Conservation (phyloP, 2,113 vertebrate species). For the Protobothrops flavoviridis region DNA sequence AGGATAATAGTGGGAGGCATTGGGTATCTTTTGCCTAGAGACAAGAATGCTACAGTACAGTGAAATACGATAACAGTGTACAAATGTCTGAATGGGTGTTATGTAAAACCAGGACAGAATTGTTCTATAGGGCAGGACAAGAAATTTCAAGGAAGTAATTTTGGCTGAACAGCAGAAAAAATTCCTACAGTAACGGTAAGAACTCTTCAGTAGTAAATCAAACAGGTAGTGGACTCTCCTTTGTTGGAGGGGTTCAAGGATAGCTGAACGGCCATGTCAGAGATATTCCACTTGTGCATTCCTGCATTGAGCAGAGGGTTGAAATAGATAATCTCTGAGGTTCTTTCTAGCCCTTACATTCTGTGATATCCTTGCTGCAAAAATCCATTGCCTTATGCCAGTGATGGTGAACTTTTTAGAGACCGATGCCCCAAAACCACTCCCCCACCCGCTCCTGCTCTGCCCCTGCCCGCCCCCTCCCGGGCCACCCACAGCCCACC, state of each 20-base stretch:
- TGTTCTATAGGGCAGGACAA: background rate
- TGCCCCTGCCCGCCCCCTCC: too few species aligned
- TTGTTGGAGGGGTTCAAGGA: too few species aligned
- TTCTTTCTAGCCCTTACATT: background rate
- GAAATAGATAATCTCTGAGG: background rate
- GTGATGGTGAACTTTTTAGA: too few species aligned
- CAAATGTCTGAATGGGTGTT: background rate
- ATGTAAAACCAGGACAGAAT: background rate
- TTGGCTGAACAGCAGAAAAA: background rate
- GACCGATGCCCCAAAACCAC: too few species aligned
- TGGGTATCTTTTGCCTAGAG: background rate
- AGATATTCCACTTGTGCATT: too few species aligned
- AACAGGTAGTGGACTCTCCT: background rate
- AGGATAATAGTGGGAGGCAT: background rate
- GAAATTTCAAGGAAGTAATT: background rate
- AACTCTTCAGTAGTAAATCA: background rate
- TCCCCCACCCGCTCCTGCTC: too few species aligned
- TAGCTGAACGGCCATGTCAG: background rate
- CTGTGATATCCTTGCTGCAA: background rate
- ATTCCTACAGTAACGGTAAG: background rate
- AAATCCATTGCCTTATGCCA: background rate
- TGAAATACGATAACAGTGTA: background rate
- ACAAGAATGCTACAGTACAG: background rate
- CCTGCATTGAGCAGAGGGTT: background rate
- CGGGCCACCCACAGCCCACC: too few species aligned